Conservation (phyloP, 2,797 vertebrate species). For the Gymnoscopelus braueri region DNA sequence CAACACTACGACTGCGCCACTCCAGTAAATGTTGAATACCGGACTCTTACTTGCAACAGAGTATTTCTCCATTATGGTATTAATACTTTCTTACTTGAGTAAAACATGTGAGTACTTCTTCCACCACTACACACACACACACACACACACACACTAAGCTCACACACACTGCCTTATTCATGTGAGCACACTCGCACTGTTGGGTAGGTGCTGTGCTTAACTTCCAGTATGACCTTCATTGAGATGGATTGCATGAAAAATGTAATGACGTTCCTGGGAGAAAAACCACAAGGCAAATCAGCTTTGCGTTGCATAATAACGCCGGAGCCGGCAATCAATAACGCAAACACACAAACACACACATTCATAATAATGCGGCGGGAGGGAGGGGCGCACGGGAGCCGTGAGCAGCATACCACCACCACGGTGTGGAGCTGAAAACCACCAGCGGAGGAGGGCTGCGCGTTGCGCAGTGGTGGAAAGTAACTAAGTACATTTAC, state of each 20-base stretch:
- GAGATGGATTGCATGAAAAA: conserved; percentile 81
- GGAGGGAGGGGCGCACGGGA: conserved; percentile 66
- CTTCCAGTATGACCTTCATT: conserved; percentile 79
- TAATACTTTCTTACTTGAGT: too few species aligned
- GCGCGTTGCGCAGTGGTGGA: not conserved
- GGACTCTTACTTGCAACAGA: too few species aligned
- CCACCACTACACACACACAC: conserved; percentile 23
- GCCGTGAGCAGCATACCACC: conserved; percentile 65
- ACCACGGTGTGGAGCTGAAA: conserved; percentile 59
- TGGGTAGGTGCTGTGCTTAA: conserved; percentile 64
- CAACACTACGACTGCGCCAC: too few species aligned
- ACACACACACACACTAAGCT: conserved; percentile 31
- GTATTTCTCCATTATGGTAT: too few species aligned
- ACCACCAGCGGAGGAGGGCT: conserved; percentile 65
- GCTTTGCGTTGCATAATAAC: conserved; percentile 82
- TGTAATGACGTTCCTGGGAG: conserved; percentile 73
- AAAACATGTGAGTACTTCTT: too few species aligned
- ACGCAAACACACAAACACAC: conserved; percentile 69
- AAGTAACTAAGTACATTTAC: too few species aligned
- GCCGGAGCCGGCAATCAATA: conserved; percentile 76
- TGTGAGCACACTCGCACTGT: conserved; percentile 36
- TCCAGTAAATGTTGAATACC: too few species aligned
- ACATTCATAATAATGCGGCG: conserved; percentile 57
- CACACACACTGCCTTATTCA: conserved; percentile 41
- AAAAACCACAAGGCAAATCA: conserved; percentile 82